phyloP scores from a whole-genome alignment of 2,888 invertebrate species.

The Celastrina argiolus region DNA sequence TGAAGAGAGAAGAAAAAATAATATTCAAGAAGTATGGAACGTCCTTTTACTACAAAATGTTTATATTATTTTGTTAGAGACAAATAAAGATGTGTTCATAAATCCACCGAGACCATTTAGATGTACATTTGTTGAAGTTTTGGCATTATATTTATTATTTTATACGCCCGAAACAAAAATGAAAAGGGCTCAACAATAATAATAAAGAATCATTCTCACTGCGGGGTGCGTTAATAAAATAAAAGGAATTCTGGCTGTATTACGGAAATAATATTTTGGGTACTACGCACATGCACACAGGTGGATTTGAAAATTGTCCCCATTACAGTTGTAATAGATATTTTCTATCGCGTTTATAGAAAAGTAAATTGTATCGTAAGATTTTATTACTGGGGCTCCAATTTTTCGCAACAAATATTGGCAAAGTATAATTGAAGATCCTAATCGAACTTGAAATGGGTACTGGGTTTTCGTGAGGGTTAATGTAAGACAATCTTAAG shows the following conservation, averaged over 20 bases:
- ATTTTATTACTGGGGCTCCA: background rate
- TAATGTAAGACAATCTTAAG: background rate
- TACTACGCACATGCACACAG: conserved; percentile 46
- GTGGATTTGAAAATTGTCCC: conserved; percentile 66
- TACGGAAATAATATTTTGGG: conserved; percentile 36
- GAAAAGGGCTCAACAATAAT: conserved; percentile 5
- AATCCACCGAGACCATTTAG: background rate
- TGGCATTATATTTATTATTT: conserved; percentile 6
- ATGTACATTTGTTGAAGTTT: background rate
- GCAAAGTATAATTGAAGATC: background rate
- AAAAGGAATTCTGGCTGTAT: conserved; percentile 21
- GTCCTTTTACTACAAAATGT: background rate
- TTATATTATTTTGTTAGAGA: background rate
- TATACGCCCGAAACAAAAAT: conserved; percentile 4
- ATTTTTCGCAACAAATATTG: background rate
- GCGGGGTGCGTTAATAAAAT: conserved; percentile 18
- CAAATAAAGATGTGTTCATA: background rate
- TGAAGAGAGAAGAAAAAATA: no score
- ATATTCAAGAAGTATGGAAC: no score
- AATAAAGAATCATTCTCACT: conserved; percentile 23
- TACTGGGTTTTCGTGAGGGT: background rate
- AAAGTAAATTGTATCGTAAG: conserved; percentile 13
- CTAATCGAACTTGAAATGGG: background rate
- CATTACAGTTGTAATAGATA: conserved; percentile 43
- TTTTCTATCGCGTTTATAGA: conserved; percentile 13